A percentile compares a stretch with the other conserved stretches of the same genome.
Evolutionary conservation across 2,797 vertebrate species (phyloP).

Genomic region (Decapterus maruadsi): DNA sequence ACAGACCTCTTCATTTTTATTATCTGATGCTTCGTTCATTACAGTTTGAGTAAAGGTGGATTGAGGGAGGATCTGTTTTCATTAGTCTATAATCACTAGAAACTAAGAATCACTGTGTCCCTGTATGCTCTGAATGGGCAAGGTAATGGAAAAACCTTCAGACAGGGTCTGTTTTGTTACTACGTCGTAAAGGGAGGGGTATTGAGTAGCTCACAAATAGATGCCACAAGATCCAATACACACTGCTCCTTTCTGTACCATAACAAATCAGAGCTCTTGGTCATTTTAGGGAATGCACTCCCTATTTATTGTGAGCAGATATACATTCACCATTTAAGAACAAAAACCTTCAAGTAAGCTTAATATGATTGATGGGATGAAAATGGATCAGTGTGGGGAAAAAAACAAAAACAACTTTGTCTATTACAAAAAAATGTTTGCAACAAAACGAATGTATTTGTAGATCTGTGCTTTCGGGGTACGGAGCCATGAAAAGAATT

Average conservation of each 20-base stretch:
- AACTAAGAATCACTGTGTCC: too few relatives aligned
- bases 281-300: neutral
- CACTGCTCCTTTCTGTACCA: neutral
- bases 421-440: neutral
- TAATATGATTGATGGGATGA: neutral
- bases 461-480: constrained; percentile 14
- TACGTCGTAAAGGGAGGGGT: too few relatives aligned
- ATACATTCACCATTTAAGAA: neutral
- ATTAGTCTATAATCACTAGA: too few relatives aligned
- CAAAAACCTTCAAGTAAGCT: neutral
- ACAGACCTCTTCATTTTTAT: neutral
- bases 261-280: constrained; percentile 3
- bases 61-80: neutral
- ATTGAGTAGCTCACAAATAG: too few relatives aligned
- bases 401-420: neutral
- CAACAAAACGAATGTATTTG: constrained; percentile 5
- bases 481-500: constrained; percentile 7
- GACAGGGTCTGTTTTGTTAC: too few relatives aligned
- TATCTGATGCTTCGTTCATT: neutral
- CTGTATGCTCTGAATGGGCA: too few relatives aligned
- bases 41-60: neutral
- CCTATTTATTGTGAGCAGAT: neutral
- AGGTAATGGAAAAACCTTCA: too few relatives aligned
- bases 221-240: too few relatives aligned
- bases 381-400: neutral